Base-by-base conservation (phyloP, 2,888 invertebrate genomes). In the Drosophila ustulata region DNA sequence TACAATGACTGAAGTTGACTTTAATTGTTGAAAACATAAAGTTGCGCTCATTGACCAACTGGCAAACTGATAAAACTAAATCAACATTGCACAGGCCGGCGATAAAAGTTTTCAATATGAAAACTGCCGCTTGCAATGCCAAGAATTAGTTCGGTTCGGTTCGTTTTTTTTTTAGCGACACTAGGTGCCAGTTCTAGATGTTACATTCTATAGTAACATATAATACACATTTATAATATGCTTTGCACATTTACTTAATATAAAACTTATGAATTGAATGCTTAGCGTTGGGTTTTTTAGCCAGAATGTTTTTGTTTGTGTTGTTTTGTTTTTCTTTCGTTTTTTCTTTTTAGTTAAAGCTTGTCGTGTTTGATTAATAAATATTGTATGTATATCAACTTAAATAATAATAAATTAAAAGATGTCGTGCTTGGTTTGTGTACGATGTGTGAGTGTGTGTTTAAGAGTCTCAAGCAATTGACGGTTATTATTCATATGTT, bases 1-100 rank as follows among this genome's bases (percentile, higher is more conserved):
- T 85, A 83, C 89, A 87, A 86, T 72, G 79, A 75, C 74, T 68
- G 73, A 89, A 78, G 55, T 83, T 89, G 77, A 89, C 85, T 89
- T 67, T 68, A 86, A 79, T 82, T 51, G 57, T 59, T 57, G 25
- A 57, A 32, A 7, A 43, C 28, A 50, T 32, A n/a, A 47, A 58
- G 39, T 61, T 56, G 43, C 58, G 64, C 66, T 70, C 62, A 59
- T 65, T 73, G 69, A 56, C 80, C 75, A 47, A 64, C 62, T 61
- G 34, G 55, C 63, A 49, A 43, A 51, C 32, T 39, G 45, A 43
- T 58, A 47, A 64, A 34, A 57, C 41, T 43, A 43, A 52, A 50
- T 32, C 3, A 61, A 69, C 72, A 68, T 73, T 86, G 84, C 79
- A 83, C 39, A 68, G 71, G 51, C 53, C 73, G 59, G 64, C 61